Percentiles rank a stretch among this genome's conserved stretches.
Evolutionary conservation across 2,113 vertebrate genomes (phyloP).

Genomic region (Myotis yumanensis): DNA sequence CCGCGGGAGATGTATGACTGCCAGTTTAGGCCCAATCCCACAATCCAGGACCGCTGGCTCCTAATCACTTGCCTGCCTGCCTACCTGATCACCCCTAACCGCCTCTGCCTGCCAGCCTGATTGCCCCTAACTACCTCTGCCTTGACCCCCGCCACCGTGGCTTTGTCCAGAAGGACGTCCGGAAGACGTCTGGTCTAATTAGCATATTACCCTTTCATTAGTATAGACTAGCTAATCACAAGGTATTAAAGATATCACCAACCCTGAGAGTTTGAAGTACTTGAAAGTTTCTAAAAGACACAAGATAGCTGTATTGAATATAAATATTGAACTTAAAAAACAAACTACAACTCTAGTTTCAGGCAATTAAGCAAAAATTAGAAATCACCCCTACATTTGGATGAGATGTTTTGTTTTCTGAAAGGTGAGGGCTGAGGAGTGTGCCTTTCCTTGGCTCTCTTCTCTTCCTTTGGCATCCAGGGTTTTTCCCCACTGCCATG

Average conservation of each 20-base stretch:
- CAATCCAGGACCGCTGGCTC: no score
- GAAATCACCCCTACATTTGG: background rate
- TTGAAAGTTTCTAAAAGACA: background rate
- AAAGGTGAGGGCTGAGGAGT: background rate
- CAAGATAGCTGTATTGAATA: background rate
- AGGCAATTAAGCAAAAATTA: conserved; percentile 17
- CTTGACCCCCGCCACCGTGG: no score
- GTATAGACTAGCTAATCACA: no score
- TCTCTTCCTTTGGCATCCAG: conserved; percentile 22
- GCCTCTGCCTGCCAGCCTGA: no score
- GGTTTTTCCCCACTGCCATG: conserved; percentile 16
- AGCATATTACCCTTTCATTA: no score
- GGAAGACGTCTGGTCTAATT: no score
- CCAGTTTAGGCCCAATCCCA: no score
- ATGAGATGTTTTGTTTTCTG: background rate
- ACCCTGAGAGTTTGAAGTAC: background rate
- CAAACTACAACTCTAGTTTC: background rate
- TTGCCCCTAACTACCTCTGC: no score
- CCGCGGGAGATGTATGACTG: no score
- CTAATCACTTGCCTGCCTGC: no score
- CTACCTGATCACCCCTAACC: no score
- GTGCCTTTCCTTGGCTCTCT: conserved; percentile 28
- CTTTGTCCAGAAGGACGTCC: no score
- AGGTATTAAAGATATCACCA: background rate
- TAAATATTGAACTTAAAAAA: background rate